phyloP scores from a whole-genome alignment of 1,140 invertebrate genomes.

The Caenorhabditis remanei region DNA sequence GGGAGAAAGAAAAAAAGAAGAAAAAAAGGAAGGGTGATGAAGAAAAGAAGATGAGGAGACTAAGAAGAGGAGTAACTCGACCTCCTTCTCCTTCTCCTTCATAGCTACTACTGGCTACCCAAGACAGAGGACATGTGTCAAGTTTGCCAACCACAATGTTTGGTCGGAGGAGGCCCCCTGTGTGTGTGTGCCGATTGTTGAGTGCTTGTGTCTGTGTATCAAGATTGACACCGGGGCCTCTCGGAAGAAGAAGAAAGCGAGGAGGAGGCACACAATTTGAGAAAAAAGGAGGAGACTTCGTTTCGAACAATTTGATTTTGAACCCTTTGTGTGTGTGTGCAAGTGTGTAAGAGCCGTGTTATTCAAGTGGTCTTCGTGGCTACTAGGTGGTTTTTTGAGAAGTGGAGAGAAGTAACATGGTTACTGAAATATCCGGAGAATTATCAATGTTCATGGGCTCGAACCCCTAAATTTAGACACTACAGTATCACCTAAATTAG shows the following conservation, averaged over 20 bases:
- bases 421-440: no score
- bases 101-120: neutral
- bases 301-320: conserved; percentile 19
- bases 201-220: conserved; percentile 37
- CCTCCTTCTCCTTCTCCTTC: conserved; percentile 5
- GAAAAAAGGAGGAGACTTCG: neutral
- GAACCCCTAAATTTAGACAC: no score
- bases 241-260: neutral
- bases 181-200: conserved; percentile 44
- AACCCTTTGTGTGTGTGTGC: neutral
- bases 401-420: no score
- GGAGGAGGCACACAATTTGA: neutral
- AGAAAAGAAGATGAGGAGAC: neutral
- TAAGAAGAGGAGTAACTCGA: conserved; percentile 15
- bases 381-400: no score
- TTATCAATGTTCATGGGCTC: no score
- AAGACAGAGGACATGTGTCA: conserved; percentile 38
- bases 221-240: conserved; percentile 25
- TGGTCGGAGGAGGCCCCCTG: conserved; percentile 8
- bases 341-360: no score
- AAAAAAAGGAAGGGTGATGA: neutral
- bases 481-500: no score
- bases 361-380: no score
- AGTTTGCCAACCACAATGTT: conserved; percentile 55
- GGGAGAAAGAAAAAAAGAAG: neutral